Evolutionary conservation across 2,888 invertebrate species (phyloP), one percentile per base, ranked within the genome.

Genomic region (Amaurobius ferox): DNA sequence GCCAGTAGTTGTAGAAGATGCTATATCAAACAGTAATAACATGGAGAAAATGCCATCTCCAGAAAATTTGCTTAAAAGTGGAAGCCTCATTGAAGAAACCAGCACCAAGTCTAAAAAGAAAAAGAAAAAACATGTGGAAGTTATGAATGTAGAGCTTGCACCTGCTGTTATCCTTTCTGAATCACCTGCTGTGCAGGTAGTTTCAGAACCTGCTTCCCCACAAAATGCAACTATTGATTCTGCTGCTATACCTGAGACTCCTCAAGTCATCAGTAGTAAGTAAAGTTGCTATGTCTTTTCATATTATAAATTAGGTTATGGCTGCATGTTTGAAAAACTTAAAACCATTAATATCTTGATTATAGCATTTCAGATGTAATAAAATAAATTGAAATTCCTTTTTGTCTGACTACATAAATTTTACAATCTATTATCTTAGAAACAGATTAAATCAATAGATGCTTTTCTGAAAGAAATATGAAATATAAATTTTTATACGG

Each of bases 41-140:
- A 3, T 64, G 6, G 19, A 68, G 23, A 70, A 70, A 23, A 23
- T n/a, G n/a, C n/a, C 28, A 28, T 28, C 9, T 23, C 48, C 55
- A 67, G 80, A 81, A 73, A 44, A 30, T 23, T 40, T 61, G n/a
- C 32, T 62, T 16, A 61, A 48, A 32, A 67, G 19, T 28, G 40
- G 29, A 19, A 83, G 64, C 29, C 39, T 64, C 11, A 19, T 32
- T 23, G 77, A 74, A 61, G 87, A 87, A 74, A 68, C 30, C 48
- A 72, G n/a, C 30, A 72, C 23, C 11, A 85, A 78, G 39, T 72
- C 83, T 0, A 85, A 85, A 23, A 85, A 85, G 77, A 85, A 85
- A 39, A 85, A 85, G 77, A 85, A 85, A 26, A 85, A 85, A 62
- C 55, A 29, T 67, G 9, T 23, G n/a, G 73, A 73, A 26, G n/a